Percentiles rank a stretch among this genome's conserved stretches.
Evolutionary conservation across 1,140 invertebrate species (phyloP).

Genomic region (Cecropterus lyciades): DNA sequence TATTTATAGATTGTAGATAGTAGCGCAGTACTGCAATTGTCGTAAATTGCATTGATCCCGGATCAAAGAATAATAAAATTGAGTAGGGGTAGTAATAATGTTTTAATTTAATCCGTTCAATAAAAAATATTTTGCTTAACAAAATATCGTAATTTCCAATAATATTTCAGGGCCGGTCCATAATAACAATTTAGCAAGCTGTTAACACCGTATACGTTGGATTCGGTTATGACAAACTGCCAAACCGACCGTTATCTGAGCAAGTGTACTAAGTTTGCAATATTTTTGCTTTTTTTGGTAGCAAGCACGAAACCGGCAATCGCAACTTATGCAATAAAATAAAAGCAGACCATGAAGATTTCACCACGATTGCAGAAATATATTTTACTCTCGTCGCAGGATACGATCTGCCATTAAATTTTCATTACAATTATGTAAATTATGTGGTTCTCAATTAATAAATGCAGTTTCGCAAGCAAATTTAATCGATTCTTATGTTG

Average conservation of each 20-base stretch:
- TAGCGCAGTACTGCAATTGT: no score
- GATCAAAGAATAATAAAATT: no score
- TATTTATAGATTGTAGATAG: no score
- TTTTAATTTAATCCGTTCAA: no score
- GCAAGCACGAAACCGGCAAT: conserved; percentile 35
- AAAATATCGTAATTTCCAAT: no score
- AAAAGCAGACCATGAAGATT: conserved; percentile 41
- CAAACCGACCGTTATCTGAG: conserved; percentile 11
- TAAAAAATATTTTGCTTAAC: no score
- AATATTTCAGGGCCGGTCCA: no score
- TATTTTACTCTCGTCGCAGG: conserved; percentile 26
- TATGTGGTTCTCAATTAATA: conserved; percentile 34
- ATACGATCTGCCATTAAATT: conserved; percentile 39
- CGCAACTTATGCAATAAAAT: conserved; percentile 38
- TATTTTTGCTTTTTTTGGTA: conserved; percentile 40
- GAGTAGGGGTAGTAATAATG: no score
- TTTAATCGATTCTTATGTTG: conserved; percentile 31
- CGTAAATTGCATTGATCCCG: no score
- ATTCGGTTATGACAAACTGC: conserved; percentile 5
- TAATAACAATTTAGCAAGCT: no score
- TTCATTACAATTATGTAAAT: conserved; percentile 42
- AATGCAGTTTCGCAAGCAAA: conserved; percentile 8
- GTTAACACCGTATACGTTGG: no score
- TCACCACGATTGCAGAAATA: conserved; percentile 40
- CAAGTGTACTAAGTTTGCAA: conserved; percentile 18